A percentile compares a stretch with the other conserved stretches of the same genome.
Conservation (phyloP, 1,140 invertebrate genomes). For the Acarapis woodi region DNA sequence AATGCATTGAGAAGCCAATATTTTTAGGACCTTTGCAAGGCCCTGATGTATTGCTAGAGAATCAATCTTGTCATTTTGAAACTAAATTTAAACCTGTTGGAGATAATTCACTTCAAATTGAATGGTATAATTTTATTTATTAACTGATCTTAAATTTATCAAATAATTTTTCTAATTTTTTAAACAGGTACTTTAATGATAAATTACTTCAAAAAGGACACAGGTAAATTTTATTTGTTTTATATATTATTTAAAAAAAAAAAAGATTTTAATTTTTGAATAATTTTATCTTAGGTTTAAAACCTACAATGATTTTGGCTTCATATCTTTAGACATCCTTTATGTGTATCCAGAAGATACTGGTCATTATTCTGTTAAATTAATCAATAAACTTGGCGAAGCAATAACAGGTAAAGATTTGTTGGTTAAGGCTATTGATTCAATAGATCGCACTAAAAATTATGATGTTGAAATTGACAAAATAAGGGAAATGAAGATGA, state of each 20-base stretch:
- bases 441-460: conserved; percentile 20
- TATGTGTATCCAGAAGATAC: conserved; percentile 54
- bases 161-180: too few relatives aligned
- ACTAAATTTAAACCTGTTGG: conserved; percentile 50
- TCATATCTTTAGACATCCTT: conserved; percentile 55
- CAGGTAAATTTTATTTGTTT: too few relatives aligned
- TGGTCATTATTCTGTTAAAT: conserved; percentile 54
- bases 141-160: too few relatives aligned
- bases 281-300: conserved; percentile 51
- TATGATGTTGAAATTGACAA: conserved; percentile 78
- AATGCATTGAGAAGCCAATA: conserved; percentile 39
- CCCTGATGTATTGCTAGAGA: conserved; percentile 46
- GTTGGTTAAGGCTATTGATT: neutral
- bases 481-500: conserved; percentile 31
- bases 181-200: too few relatives aligned
- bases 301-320: conserved; percentile 59
- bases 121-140: too few relatives aligned
- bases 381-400: conserved; percentile 26
- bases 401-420: neutral
- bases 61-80: conserved; percentile 44
- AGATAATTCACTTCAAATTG: conserved; percentile 55
- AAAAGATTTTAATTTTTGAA: too few relatives aligned
- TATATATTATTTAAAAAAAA: too few relatives aligned
- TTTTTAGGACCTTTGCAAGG: conserved; percentile 54
- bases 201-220: too few relatives aligned